Conservation (phyloP, 2,797 vertebrate species). For the Acanthiza pusilla region DNA sequence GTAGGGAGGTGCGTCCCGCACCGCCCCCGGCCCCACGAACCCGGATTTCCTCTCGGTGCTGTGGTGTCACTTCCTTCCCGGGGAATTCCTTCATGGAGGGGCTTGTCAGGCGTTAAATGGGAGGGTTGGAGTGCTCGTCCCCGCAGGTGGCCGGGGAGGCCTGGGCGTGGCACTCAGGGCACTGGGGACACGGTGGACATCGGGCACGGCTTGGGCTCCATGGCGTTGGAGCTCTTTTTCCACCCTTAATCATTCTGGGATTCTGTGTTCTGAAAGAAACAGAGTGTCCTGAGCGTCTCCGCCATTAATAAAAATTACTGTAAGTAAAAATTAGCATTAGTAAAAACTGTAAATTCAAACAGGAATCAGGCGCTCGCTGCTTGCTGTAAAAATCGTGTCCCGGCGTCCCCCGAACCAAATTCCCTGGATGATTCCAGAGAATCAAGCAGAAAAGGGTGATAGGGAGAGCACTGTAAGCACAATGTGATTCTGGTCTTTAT, state of each 20-base stretch:
- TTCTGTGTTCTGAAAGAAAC: not conserved
- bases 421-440: not conserved
- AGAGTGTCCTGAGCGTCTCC: fast-evolving
- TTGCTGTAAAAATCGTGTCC: not conserved
- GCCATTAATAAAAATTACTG: fast-evolving
- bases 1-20: fast-evolving
- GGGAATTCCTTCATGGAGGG: fast-evolving
- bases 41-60: not conserved
- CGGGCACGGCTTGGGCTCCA: not conserved
- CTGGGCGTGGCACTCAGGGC: not conserved
- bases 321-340: not conserved
- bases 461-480: not conserved
- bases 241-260: fast-evolving
- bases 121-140: fast-evolving
- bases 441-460: not conserved
- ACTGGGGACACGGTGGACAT: fast-evolving
- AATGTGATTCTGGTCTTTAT: fast-evolving
- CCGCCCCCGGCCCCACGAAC: fast-evolving
- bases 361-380: not conserved
- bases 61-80: not conserved
- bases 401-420: fast-evolving
- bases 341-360: not conserved
- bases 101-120: fast-evolving
- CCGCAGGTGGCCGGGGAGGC: fast-evolving
- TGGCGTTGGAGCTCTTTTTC: not conserved